These are phyloP conservation scores for Lasioglossum leucozonium DNA, from an alignment of 2,888 invertebrate species.

Conservation along the genomic window DNA sequence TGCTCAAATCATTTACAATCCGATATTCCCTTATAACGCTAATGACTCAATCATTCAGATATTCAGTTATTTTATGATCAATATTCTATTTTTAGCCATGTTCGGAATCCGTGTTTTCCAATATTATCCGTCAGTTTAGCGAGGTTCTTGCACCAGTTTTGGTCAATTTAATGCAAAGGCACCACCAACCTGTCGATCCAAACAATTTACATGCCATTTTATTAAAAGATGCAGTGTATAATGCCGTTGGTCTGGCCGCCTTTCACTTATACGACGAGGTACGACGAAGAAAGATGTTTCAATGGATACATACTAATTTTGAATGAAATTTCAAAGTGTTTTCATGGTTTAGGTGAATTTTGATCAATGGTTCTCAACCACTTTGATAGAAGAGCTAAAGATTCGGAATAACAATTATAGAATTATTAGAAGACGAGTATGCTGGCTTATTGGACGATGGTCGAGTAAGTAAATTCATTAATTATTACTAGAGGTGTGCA, in stretches of 20 bases:
- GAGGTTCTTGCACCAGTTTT: slow-evolving; percentile 90
- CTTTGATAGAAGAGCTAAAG: slow-evolving; percentile 92
- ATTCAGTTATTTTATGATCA: slow-evolving; percentile 36
- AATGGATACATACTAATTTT: neutral
- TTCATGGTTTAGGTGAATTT: slow-evolving; percentile 90
- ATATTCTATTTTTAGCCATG: slow-evolving; percentile 88
- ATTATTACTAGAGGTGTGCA: neutral
- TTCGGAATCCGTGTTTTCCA: slow-evolving; percentile 93
- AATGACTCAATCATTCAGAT: slow-evolving; percentile 31
- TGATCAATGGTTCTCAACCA: slow-evolving; percentile 95
- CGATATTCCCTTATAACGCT: neutral
- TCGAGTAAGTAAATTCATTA: slow-evolving; percentile 84
- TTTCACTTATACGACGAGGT: slow-evolving; percentile 96
- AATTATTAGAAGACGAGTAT: slow-evolving; percentile 93
- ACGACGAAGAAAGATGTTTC: slow-evolving; percentile 1
- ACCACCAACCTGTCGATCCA: slow-evolving; percentile 88
- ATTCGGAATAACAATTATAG: slow-evolving; percentile 93
- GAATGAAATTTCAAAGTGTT: neutral
- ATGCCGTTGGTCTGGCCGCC: slow-evolving; percentile 94
- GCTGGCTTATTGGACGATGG: slow-evolving; percentile 93
- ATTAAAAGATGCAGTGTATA: slow-evolving; percentile 96
- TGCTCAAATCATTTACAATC: slow-evolving; percentile 59
- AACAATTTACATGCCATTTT: slow-evolving; percentile 92
- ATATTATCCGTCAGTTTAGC: slow-evolving; percentile 93
- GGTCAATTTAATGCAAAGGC: slow-evolving; percentile 89